Evolutionary conservation across 2,888 invertebrate genomes (phyloP), one percentile per base, ranked within the genome.

Genomic region (Zaprionus obscuricornis): DNA sequence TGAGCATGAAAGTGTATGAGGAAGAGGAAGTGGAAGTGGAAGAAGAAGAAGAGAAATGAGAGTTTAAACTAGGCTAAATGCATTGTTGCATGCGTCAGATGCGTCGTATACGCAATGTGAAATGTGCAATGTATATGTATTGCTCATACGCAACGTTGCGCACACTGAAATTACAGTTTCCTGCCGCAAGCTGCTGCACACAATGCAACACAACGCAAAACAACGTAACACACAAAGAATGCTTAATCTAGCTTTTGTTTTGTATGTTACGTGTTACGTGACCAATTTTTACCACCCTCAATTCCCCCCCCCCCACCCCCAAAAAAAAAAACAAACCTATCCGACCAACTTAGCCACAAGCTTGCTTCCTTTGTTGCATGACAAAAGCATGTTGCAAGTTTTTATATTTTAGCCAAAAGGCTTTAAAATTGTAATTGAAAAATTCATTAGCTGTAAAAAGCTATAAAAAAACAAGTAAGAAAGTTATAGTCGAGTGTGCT

Each of bases 171-270:
- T 64, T 59, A 56, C 64, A 36, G 54, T 50, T 64, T 54, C 52
- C 46, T 57, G 79, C 67, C 64, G 37, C 50, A 60, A 62, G 60
- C 56, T 37, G 17, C 47, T 11, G 42, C 11, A 29, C 14, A 31
- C 43, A 29, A n/a, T n/a, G 5, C 36, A 29, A 29, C 29, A 29
- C 3, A 29, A 29, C 24, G 5, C 24, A 24, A 24, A 24, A n/a
- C n/a, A n/a, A n/a, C n/a, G n/a, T n/a, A n/a, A n/a, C n/a, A 37
- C 43, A 45, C 50, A 51, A 17, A 37, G 47, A 74, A 78, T 57
- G 67, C 72, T 71, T 75, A 73, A 77, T 77, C 84, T 73, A 50
- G 42, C 69, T 76, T 60, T 73, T 77, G 83, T n/a, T n/a, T n/a
- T 76, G 55, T 16, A 3, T 11, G 22, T 40, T 34, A 49, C 39